Conservation (phyloP, 1,140 invertebrate genomes). For the Sycophaga agraensis region DNA sequence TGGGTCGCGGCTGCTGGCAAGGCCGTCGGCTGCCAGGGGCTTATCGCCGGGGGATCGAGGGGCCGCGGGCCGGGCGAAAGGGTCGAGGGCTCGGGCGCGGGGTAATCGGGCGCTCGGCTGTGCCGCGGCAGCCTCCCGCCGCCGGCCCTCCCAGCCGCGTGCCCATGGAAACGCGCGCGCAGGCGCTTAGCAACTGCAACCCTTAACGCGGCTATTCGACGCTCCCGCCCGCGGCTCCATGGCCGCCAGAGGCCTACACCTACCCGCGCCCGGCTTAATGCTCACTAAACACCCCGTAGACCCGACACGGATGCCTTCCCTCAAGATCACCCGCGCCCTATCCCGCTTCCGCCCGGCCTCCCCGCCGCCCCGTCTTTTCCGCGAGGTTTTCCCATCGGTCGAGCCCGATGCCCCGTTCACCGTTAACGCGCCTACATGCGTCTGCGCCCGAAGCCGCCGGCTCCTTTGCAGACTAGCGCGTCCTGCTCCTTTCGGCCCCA, state of each 20-base stretch:
- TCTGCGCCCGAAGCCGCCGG: too few species aligned
- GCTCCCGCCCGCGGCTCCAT: conserved; percentile 24
- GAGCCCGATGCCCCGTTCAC: too few species aligned
- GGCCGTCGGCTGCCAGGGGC: too few species aligned
- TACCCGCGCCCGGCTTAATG: conserved; percentile 39
- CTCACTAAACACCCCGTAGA: conserved; percentile 51
- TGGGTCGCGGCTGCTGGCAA: too few species aligned
- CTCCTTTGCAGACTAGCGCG: too few species aligned
- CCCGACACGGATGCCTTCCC: conserved; percentile 21
- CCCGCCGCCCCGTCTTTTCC: too few species aligned
- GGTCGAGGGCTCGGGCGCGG: not conserved
- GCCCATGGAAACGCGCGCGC: conserved; percentile 53
- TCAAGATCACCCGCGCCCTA: not conserved
- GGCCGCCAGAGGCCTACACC: not conserved
- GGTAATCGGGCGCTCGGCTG: too few species aligned
- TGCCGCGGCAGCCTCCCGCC: not conserved
- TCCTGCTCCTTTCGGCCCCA: too few species aligned
- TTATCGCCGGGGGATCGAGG: not conserved
- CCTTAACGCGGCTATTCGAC: conserved; percentile 42
- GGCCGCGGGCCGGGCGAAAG: not conserved
- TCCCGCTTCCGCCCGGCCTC: too few species aligned
- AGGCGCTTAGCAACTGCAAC: conserved; percentile 39
- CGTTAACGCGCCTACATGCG: too few species aligned
- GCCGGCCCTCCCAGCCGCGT: too few species aligned
- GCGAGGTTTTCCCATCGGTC: too few species aligned